Base-by-base conservation (phyloP, 2,888 invertebrate species). In the Catocala sponsa region DNA sequence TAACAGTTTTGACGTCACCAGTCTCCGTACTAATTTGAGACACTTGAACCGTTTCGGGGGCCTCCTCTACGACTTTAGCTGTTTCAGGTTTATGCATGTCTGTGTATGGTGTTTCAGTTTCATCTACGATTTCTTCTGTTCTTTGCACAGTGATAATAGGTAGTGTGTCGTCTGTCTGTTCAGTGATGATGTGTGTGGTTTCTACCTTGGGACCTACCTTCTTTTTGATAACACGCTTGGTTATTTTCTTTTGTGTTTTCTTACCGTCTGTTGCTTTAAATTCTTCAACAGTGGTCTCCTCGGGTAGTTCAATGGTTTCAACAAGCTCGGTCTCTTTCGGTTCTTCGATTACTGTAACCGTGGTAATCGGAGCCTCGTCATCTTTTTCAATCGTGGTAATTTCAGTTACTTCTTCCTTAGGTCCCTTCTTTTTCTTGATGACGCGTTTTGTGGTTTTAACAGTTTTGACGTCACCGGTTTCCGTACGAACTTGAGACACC, bases 231-330 rank as follows among this genome's bases (percentile, higher is more conserved):
- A 75, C 72, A 59, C 69, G 63, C 82, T 78, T 59, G 66, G 69
- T 47, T 50, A 73, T 88, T 57, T 54, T 70, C 33, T 64, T 70
- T 0, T 68, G 55, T 55, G 52, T 69, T 1, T 35, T 12, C 65
- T 71, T 70, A 68, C 74, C 76, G 0, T 75, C 70, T 2, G 44
- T 58, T 5, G 53, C 65, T 7, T 33, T 41, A 0, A 51, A 35
- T 41, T 75, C 67, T 44, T 77, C 70, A 0, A 79, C 59, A 52
- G 80, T 84, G 0, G 78, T 71, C 80, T 87, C 81, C 70, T 92
- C 89, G 0, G 91, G 87, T 2, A 90, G 82, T 25, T 78, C 80
- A 41, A 65, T 74, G 0, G n/a, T 42, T 42, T 42, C 42, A 0
- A 42, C n/a, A 0, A 1, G 10, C 42, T 42, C 1, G 6, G n/a